Base-by-base conservation (phyloP, 1,140 invertebrate genomes). In the Drosophila miranda region DNA sequence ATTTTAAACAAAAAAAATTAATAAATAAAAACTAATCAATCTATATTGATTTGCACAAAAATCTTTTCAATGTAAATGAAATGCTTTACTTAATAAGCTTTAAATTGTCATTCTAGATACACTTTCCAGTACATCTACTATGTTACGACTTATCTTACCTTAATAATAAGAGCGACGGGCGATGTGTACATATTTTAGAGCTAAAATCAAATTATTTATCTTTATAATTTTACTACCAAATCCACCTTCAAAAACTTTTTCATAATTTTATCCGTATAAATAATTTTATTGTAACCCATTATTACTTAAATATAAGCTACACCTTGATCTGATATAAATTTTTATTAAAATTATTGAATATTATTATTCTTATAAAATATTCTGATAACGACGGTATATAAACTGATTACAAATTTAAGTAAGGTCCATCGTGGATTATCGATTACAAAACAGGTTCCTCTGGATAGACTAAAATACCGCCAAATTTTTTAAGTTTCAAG, bases 401-500 rank as follows among this genome's bases (percentile, higher is more conserved):
- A 66, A 66, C 62, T 66, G 55, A 66, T 46, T 46, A 59, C 55
- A 66, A 66, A 66, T 3, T 66, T 66, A 66, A 66, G 55, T 59
- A 59, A 66, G 62, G 62, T 66, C 55, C 62, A 59, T 59, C 55
- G 55, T 66, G 62, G 62, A 67, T 67, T 67, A 60, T 93, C 92
- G 81, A 91, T 93, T 92, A 93, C 61, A 89, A 78, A 87, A 92
- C 92, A 93, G 86, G 87, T 93, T 93, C 92, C 93, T 92, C 92
- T 92, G 86, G 91, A 89, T 78, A 90, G 88, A 91, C 75, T 92
- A 92, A 92, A 90, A 90, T 91, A 92, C 92, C 92, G 92, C 92
- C 92, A 92, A 92, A 91, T 90, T 92, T 80, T 92, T 93, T 92
- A 90, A 92, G 87, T 93, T 93, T 93, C 72, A 92, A 92, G 83